phyloP scores from a whole-genome alignment of 2,888 invertebrate genomes.

The Poecilobothrus nobilitatus region DNA sequence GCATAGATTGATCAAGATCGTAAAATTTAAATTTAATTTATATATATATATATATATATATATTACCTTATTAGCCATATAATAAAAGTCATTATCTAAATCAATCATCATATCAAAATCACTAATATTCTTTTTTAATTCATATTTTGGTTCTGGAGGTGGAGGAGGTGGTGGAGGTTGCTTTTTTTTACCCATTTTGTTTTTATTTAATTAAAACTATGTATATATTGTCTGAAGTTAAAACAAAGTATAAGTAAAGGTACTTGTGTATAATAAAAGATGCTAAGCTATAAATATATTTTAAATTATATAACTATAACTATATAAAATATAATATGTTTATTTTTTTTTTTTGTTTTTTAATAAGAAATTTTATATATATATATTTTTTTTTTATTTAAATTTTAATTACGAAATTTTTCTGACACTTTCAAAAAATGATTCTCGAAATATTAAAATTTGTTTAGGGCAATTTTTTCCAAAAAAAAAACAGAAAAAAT shows the following conservation, averaged over 20 bases:
- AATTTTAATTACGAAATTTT: neutral
- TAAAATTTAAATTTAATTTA: slow-evolving; percentile 16
- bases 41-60: neutral
- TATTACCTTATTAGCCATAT: slow-evolving; percentile 6
- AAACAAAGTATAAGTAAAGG: no score
- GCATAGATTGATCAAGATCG: slow-evolving; percentile 20
- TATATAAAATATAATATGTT: no score
- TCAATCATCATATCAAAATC: neutral
- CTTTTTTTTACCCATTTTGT: slow-evolving; percentile 11
- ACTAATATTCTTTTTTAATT: neutral
- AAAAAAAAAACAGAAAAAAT: no score
- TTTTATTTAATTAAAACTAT: neutral
- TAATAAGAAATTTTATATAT: no score
- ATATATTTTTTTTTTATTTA: slow-evolving; percentile 8
- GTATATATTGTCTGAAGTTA: no score
- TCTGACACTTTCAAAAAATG: neutral
- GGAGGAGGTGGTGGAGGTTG: slow-evolving; percentile 15
- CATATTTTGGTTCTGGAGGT: slow-evolving; percentile 10
- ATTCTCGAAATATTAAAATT: neutral
- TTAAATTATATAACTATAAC: no score
- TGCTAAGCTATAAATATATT: no score
- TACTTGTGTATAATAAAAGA: no score
- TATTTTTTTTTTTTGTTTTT: no score
- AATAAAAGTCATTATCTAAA: neutral
- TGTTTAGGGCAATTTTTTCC: no score